Conservation (phyloP, 1,140 invertebrate species). For the Epicauta chinensis region DNA sequence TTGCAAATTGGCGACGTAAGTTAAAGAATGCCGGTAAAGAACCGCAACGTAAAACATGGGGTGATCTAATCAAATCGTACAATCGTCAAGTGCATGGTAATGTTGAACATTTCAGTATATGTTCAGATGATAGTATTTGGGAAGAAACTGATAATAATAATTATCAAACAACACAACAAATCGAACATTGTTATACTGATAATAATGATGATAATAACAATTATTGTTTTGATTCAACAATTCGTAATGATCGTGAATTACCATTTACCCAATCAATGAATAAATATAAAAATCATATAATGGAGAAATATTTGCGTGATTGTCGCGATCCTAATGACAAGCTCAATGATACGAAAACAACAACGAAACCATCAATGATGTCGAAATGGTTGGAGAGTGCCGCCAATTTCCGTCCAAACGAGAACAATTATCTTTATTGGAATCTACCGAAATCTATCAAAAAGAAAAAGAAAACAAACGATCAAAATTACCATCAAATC, state of each 20-base stretch:
- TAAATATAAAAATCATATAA: slow-evolving; percentile 52
- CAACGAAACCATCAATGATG: slow-evolving; percentile 49
- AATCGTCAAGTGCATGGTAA: slow-evolving; percentile 64
- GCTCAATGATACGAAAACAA: slow-evolving; percentile 28
- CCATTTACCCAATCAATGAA: slow-evolving; percentile 32
- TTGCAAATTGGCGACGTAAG: slow-evolving; percentile 68
- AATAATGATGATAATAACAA: slow-evolving; percentile 32
- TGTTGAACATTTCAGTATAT: slow-evolving; percentile 68
- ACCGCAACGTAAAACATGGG: slow-evolving; percentile 59
- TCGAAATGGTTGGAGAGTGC: slow-evolving; percentile 65
- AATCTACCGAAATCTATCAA: slow-evolving; percentile 24
- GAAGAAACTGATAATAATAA: slow-evolving; percentile 45
- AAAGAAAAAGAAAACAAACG: slow-evolving; percentile 22
- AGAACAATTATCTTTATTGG: slow-evolving; percentile 61
- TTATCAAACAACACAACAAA: slow-evolving; percentile 15
- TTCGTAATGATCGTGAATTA: slow-evolving; percentile 35
- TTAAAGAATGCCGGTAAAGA: slow-evolving; percentile 62
- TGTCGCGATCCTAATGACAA: slow-evolving; percentile 33
- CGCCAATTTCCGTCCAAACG: slow-evolving; percentile 56
- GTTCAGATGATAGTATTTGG: slow-evolving; percentile 68
- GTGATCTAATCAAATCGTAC: slow-evolving; percentile 63
- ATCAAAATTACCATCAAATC: slow-evolving; percentile 4
- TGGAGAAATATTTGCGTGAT: slow-evolving; percentile 49
- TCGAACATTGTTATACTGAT: slow-evolving; percentile 29
- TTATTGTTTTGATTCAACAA: slow-evolving; percentile 41